Evolutionary conservation across 1,140 invertebrate genomes (phyloP).

Genomic region (Stegodyphus mimosarum): DNA sequence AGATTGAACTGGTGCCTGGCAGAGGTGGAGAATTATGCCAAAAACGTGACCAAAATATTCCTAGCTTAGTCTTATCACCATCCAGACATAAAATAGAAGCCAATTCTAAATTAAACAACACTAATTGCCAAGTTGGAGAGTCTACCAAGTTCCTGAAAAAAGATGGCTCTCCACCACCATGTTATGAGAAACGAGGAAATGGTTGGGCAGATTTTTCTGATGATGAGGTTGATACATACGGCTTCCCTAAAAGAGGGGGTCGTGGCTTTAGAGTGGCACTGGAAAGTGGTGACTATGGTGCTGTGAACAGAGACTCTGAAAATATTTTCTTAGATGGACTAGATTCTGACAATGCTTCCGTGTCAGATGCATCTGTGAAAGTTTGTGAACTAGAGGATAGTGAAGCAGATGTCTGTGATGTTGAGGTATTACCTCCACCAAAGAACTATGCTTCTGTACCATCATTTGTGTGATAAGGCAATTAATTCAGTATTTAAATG

Average conservation of each 20-base stretch:
- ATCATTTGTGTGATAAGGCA: constrained; percentile 55
- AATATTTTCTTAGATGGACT: constrained; percentile 39
- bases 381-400: constrained; percentile 46
- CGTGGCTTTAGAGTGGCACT: constrained; percentile 35
- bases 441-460: constrained; percentile 58
- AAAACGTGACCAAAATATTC: constrained; percentile 18
- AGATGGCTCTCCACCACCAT: constrained; percentile 27
- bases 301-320: constrained; percentile 30
- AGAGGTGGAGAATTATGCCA: neutral
- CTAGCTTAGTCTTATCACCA: neutral
- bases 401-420: constrained; percentile 54
- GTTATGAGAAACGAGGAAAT: constrained; percentile 10
- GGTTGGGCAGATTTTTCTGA: constrained; percentile 32
- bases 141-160: constrained; percentile 30
- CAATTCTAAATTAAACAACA: constrained; percentile 13
- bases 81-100: neutral
- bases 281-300: constrained; percentile 49
- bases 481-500: constrained; percentile 1
- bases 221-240: constrained; percentile 42
- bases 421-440: constrained; percentile 52
- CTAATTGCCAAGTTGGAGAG: neutral
- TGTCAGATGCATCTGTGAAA: constrained; percentile 37
- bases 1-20: constrained; percentile 48
- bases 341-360: constrained; percentile 47
- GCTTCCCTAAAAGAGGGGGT: constrained; percentile 44